phyloP scores from a whole-genome alignment of 1,140 invertebrate species.

The Stegodyphus mimosarum region DNA sequence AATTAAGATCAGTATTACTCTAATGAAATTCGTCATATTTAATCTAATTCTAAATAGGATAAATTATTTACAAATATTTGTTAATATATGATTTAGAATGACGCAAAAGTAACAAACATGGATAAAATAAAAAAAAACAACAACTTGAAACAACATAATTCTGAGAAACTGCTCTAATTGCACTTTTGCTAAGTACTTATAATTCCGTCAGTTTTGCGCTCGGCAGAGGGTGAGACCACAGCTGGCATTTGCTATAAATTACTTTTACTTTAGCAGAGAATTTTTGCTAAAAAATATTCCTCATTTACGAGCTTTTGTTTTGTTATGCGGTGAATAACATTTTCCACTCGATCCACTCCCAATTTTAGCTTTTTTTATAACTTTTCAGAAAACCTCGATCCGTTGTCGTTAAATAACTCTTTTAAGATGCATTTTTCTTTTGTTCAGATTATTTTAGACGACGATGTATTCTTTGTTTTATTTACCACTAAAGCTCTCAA shows the following conservation, averaged over 20 bases:
- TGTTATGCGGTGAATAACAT: neutral
- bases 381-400: constrained; percentile 20
- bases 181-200: constrained; percentile 13
- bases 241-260: constrained; percentile 53
- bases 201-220: neutral
- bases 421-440: constrained; percentile 10
- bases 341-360: constrained; percentile 1
- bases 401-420: constrained; percentile 52
- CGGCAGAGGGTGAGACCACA: constrained; percentile 29
- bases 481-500: constrained; percentile 43
- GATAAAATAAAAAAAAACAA: too few relatives aligned
- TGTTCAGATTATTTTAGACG: constrained; percentile 46
- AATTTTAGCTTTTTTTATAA: constrained; percentile 1
- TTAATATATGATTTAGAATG: too few relatives aligned
- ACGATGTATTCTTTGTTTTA: constrained; percentile 25
- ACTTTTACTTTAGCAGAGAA: constrained; percentile 27
- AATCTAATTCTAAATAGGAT: too few relatives aligned
- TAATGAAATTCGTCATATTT: too few relatives aligned
- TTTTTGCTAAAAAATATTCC: neutral
- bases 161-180: neutral
- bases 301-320: constrained; percentile 11
- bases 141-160: too few relatives aligned
- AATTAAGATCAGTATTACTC: too few relatives aligned
- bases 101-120: too few relatives aligned
- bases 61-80: too few relatives aligned